Conservation (phyloP, 2,888 invertebrate genomes). For the Xestia c-nigrum region DNA sequence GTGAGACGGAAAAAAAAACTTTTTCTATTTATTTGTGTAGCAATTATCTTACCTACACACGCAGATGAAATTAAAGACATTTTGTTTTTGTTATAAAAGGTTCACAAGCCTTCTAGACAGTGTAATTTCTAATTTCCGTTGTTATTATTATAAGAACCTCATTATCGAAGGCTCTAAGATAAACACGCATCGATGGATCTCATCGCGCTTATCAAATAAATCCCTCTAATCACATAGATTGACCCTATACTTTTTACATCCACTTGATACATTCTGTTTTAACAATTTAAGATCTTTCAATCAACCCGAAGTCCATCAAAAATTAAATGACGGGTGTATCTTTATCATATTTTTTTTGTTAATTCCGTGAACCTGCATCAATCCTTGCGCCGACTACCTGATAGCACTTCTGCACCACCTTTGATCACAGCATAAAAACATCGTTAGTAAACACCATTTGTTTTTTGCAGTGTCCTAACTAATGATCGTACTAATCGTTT, state of each 20-base stretch:
- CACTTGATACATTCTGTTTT: constrained; percentile 63
- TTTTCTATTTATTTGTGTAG: not conserved
- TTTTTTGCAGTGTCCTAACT: constrained; percentile 79
- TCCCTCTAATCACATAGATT: constrained; percentile 63
- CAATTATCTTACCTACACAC: not conserved
- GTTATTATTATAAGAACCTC: constrained; percentile 41
- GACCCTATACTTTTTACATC: constrained; percentile 49
- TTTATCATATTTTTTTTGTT: constrained; percentile 66
- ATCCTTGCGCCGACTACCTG: constrained; percentile 65
- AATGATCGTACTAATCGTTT: constrained; percentile 83
- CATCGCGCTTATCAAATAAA: constrained; percentile 59
- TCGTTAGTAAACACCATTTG: constrained; percentile 78
- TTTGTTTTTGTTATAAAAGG: constrained; percentile 6
- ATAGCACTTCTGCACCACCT: constrained; percentile 73
- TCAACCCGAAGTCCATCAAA: constrained; percentile 72
- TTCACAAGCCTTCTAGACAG: constrained; percentile 30
- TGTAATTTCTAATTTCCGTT: constrained; percentile 42
- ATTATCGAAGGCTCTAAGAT: constrained; percentile 53
- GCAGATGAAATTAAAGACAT: constrained; percentile 16
- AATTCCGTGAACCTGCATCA: constrained; percentile 67
- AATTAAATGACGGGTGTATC: constrained; percentile 71
- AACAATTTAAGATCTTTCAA: constrained; percentile 74
- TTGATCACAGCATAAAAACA: constrained; percentile 83
- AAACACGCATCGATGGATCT: constrained; percentile 48
- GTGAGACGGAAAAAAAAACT: not conserved